Base-by-base conservation (phyloP, 2,888 invertebrate genomes). In the Stomorhina lunata region DNA sequence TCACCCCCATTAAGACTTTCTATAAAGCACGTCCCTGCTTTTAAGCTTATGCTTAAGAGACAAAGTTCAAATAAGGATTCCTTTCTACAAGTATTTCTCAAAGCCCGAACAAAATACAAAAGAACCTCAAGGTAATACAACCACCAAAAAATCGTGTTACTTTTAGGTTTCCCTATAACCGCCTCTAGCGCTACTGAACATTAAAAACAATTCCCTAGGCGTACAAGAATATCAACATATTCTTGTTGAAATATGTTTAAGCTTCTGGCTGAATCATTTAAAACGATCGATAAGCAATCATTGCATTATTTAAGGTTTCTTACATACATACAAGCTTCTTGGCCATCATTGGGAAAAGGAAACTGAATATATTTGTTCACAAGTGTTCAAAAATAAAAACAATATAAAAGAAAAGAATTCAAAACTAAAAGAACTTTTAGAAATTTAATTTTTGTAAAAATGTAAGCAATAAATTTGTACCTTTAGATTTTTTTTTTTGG, bases 211-310 rank as follows among this genome's bases (percentile, higher is more conserved):
- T 68, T 80, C 79, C 79, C 79, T 25, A 66, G 66, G 72, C 79
- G 59, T 72, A 55, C 48, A 66, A 48, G 71, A 66, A 59, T 65
- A 79, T 59, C 71, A 71, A 34, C 66, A 59, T 66, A 73, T 80
- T 73, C 59, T 34, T 80, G 72, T 80, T 80, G 79, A 80, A 80
- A 80, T 73, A 80, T 66, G 20, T 79, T 59, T 66, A 73, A 66
- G 80, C 76, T 80, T 72, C 76, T 79, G 69, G 75, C 61, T 68
- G 57, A 48, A 72, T 20, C 80, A 81, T 84, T 83, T 76, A 85
- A 85, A 75, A 53, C 81, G 57, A 82, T 80, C 84, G 84, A 85
- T 85, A 85, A 85, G 81, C 83, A 84, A 84, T 84, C 85, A 83
- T 79, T 81, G 82, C 78, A 65, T 78, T 76, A 77, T 57, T 83